These are phyloP conservation scores for Rostratula benghalensis DNA, from an alignment of 2,113 vertebrate species.

Conservation along the genomic window DNA sequence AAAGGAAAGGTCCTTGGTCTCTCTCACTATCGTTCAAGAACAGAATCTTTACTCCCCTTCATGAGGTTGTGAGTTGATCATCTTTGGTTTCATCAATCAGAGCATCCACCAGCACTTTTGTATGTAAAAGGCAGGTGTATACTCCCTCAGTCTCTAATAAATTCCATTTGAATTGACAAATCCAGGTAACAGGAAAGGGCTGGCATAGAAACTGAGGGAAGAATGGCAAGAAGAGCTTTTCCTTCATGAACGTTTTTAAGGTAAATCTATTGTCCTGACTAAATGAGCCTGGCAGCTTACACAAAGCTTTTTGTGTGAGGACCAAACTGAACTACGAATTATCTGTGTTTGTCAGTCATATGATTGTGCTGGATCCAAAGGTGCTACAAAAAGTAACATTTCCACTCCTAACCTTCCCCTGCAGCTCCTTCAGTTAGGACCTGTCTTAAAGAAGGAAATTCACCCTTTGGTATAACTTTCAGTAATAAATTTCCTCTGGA, in stretches of 20 bases:
- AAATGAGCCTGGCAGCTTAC: too few species aligned
- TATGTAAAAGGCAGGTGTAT: neutral
- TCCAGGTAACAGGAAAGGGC: neutral
- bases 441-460: too few species aligned
- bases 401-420: too few species aligned
- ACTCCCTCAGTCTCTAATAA: neutral
- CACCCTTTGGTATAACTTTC: too few species aligned
- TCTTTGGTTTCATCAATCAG: neutral
- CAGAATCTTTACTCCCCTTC: neutral
- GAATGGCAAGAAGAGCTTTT: neutral
- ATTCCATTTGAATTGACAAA: neutral
- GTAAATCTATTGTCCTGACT: neutral
- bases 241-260: neutral
- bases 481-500: too few species aligned
- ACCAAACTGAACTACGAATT: too few species aligned
- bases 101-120: neutral
- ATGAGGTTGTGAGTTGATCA: neutral
- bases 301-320: too few species aligned
- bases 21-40: neutral
- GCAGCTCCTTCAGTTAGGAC: too few species aligned
- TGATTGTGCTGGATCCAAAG: too few species aligned
- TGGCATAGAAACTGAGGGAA: neutral
- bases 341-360: too few species aligned
- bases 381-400: too few species aligned
- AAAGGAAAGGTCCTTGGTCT: neutral